These are phyloP conservation scores for Jacana jacana DNA, from an alignment of 2,113 vertebrate species.

Conservation along the genomic window DNA sequence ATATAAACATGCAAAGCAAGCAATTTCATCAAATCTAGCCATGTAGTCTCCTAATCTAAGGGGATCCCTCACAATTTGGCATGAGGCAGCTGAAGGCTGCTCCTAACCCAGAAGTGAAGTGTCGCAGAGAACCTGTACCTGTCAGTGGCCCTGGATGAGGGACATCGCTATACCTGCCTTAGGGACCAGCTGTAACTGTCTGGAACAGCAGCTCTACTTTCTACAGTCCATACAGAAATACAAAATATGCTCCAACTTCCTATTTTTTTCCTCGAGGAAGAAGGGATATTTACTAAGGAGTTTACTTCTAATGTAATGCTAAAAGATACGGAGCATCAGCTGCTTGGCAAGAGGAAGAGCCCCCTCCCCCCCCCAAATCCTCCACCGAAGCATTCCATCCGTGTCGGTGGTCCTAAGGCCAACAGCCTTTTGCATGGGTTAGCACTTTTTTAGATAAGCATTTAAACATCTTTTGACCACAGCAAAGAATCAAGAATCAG, in stretches of 20 bases:
- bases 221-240: neutral
- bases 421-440: neutral
- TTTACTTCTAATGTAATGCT: neutral
- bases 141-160: no score
- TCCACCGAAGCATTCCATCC: constrained; percentile 19
- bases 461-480: constrained; percentile 60
- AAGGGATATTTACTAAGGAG: neutral
- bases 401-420: neutral
- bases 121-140: no score
- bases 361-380: neutral
- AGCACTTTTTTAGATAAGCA: constrained; percentile 25
- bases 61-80: neutral
- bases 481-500: constrained; percentile 19
- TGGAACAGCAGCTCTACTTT: neutral
- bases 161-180: no score
- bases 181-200: neutral
- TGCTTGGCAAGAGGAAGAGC: neutral
- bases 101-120: neutral
- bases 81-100: neutral
- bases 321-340: neutral
- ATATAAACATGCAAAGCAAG: neutral
- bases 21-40: neutral
- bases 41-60: neutral
- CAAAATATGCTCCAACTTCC: neutral
- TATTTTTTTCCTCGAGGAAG: neutral